These are phyloP conservation scores for Grapholita molesta DNA, from an alignment of 1,140 invertebrate species.

Conservation along the genomic window DNA sequence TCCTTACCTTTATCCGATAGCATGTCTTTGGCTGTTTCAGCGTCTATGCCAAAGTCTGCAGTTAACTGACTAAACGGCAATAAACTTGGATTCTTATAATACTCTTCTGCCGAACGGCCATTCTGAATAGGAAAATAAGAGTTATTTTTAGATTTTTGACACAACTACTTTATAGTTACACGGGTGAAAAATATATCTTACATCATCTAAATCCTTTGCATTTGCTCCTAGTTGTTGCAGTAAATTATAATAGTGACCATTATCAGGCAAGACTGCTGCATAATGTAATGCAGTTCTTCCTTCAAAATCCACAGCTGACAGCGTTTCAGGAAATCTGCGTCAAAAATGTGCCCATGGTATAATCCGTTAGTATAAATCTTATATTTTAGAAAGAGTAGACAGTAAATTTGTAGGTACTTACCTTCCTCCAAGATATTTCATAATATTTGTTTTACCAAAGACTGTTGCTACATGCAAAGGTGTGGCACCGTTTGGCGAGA, in stretches of 20 bases:
- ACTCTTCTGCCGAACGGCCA: conserved; percentile 86
- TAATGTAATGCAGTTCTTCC: conserved; percentile 95
- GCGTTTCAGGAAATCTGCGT: conserved; percentile 91
- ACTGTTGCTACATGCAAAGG: conserved; percentile 95
- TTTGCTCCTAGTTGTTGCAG: conserved; percentile 91
- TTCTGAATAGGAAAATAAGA: conserved; percentile 76
- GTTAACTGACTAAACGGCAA: conserved; percentile 84
- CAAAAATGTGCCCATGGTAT: not conserved
- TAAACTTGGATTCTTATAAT: conserved; percentile 83
- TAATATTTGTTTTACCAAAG: conserved; percentile 85
- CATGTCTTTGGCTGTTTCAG: conserved; percentile 82
- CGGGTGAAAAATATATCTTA: conserved; percentile 75
- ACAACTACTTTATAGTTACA: not conserved
- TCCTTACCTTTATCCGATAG: conserved; percentile 86
- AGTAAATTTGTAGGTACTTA: too few species aligned
- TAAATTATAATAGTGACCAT: conserved; percentile 92
- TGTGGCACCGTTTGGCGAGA: conserved; percentile 91
- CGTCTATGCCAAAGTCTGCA: conserved; percentile 83
- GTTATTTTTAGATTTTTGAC: not conserved
- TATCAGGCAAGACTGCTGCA: conserved; percentile 90
- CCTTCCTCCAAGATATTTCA: conserved; percentile 81
- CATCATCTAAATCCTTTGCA: conserved; percentile 89
- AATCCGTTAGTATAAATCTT: too few species aligned
- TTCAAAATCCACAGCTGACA: conserved; percentile 85
- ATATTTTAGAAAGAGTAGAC: too few species aligned